Evolutionary conservation across 2,797 vertebrate genomes (phyloP).

Genomic region (Oreonectes daqikongensis): DNA sequence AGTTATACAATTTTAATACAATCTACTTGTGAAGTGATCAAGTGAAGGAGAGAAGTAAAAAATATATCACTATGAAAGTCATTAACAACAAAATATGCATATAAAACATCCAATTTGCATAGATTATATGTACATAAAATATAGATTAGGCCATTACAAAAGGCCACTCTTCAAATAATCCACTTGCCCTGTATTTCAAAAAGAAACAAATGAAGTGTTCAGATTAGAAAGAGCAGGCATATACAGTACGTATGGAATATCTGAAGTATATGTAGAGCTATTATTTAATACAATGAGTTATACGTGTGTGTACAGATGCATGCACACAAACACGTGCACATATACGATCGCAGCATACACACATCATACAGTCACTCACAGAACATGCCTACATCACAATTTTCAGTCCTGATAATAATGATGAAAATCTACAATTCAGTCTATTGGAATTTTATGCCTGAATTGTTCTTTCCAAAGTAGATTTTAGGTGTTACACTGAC

Average conservation of each 20-base stretch:
- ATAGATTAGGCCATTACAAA: conserved; percentile 21
- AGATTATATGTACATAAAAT: conserved; percentile 51
- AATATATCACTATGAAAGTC: conserved; percentile 33
- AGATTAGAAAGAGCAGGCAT: not conserved
- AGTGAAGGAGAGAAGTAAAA: conserved; percentile 41
- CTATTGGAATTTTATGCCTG: not conserved
- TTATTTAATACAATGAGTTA: not conserved
- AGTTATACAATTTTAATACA: conserved; percentile 44
- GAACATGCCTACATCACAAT: not conserved
- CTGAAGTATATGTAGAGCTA: not conserved
- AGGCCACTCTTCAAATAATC: conserved; percentile 16
- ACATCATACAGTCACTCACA: not conserved
- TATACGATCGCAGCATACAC: not conserved
- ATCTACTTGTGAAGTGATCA: conserved; percentile 30
- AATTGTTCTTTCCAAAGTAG: not conserved
- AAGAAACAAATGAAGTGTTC: not conserved
- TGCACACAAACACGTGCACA: not conserved
- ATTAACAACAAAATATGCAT: conserved; percentile 20
- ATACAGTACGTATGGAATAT: not conserved
- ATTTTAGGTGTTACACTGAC: not conserved
- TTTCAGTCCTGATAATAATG: conserved; percentile 7
- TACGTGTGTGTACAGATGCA: not conserved
- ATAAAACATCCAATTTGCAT: conserved; percentile 49
- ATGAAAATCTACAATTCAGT: not conserved
- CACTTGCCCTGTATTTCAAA: not conserved